These are phyloP conservation scores for Stenodera caucasica DNA, from an alignment of 2,888 invertebrate genomes.

Conservation along the genomic window DNA sequence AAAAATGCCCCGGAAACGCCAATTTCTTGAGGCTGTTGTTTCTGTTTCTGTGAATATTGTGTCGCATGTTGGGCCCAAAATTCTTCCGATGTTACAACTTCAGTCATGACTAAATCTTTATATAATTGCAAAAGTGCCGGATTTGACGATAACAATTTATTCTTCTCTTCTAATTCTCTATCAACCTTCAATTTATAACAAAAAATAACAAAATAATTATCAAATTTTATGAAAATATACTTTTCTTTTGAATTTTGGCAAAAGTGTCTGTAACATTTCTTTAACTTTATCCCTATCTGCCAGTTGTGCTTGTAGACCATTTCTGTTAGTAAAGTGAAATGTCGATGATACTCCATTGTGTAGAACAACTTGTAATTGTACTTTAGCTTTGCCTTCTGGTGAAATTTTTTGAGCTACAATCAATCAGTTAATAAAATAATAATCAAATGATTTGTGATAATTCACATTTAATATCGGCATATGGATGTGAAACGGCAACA, in stretches of 20 bases:
- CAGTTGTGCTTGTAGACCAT: constrained; percentile 79
- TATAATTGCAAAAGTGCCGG: constrained; percentile 91
- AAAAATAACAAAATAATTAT: not conserved
- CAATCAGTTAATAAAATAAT: constrained; percentile 20
- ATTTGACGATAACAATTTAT: constrained; percentile 83
- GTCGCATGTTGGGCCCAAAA: constrained; percentile 94
- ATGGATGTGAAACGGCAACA: constrained; percentile 90
- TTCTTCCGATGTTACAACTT: constrained; percentile 94
- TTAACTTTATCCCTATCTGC: constrained; percentile 93
- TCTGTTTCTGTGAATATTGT: constrained; percentile 70
- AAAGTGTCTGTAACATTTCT: constrained; percentile 82
- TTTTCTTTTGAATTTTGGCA: constrained; percentile 93
- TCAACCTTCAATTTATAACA: constrained; percentile 43
- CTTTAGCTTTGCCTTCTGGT: constrained; percentile 95
- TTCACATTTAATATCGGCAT: constrained; percentile 94
- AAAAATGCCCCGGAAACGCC: constrained; percentile 78
- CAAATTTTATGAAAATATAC: constrained; percentile 57
- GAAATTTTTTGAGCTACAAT: constrained; percentile 83
- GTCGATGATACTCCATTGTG: constrained; percentile 94
- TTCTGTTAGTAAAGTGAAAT: constrained; percentile 94
- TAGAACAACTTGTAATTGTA: constrained; percentile 95
- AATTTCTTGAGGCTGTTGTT: constrained; percentile 78
- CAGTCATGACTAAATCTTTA: constrained; percentile 94
- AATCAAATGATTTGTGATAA: not conserved
- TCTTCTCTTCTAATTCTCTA: constrained; percentile 56